A percentile compares a stretch with the other conserved stretches of the same genome.
Conservation (phyloP, 2,888 invertebrate genomes). For the Standfussiana lucernea region DNA sequence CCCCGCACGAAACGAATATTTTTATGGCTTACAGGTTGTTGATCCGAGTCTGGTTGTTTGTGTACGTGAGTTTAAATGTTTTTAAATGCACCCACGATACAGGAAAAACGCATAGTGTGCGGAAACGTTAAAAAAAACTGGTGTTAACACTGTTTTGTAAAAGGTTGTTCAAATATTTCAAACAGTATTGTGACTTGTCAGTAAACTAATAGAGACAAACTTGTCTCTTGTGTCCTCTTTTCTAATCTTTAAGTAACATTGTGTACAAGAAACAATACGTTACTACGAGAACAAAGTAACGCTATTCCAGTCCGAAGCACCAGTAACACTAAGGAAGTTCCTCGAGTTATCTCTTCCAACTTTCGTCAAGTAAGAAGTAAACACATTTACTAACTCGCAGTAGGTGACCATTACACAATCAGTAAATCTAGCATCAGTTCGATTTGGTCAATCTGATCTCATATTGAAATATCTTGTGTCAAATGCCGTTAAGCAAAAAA, state of each 20-base stretch:
- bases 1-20: no score
- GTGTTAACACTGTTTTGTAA: not conserved
- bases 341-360: conserved; percentile 21
- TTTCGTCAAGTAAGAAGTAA: conserved; percentile 17
- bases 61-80: no score
- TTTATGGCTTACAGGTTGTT: no score
- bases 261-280: conserved; percentile 2
- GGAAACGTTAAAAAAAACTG: no score
- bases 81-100: no score
- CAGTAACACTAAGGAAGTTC: conserved; percentile 20
- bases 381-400: conserved; percentile 13
- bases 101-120: no score
- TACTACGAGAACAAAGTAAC: conserved; percentile 10
- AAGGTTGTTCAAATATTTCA: not conserved
- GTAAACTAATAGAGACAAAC: not conserved
- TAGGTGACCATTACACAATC: not conserved
- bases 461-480: not conserved
- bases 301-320: conserved; percentile 7
- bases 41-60: no score
- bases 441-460: not conserved
- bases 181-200: conserved; percentile 2
- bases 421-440: not conserved
- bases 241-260: conserved; percentile 7
- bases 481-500: not conserved
- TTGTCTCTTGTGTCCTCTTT: not conserved